Percentiles rank a stretch among this genome's conserved stretches.
phyloP scores from a whole-genome alignment of 2,888 invertebrate genomes.

The Drymonia ruficornis region DNA sequence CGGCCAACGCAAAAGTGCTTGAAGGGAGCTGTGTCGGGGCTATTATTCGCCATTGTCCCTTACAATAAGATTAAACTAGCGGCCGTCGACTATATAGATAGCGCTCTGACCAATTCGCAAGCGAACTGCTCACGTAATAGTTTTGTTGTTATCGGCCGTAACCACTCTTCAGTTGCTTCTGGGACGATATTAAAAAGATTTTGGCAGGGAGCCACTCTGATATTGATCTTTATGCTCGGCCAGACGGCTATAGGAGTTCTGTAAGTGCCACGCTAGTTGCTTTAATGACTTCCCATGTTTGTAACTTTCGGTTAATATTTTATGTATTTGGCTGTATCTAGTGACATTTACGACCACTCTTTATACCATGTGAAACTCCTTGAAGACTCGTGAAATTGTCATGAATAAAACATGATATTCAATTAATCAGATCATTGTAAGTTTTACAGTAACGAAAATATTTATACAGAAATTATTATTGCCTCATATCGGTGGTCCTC shows the following conservation, averaged over 20 bases:
- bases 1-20: slow-evolving; percentile 72
- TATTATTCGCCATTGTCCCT: slow-evolving; percentile 75
- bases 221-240: slow-evolving; percentile 83
- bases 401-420: background rate
- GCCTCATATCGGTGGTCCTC: too few species aligned
- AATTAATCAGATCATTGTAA: background rate
- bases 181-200: slow-evolving; percentile 83
- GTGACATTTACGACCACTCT: slow-evolving; percentile 62
- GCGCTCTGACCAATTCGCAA: slow-evolving; percentile 68
- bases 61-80: slow-evolving; percentile 78
- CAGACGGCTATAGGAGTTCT: slow-evolving; percentile 77
- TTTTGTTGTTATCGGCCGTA: slow-evolving; percentile 81
- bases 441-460: too few species aligned
- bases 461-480: too few species aligned
- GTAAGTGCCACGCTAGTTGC: slow-evolving; percentile 75
- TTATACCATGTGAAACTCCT: slow-evolving; percentile 45
- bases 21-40: slow-evolving; percentile 62
- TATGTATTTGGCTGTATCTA: slow-evolving; percentile 61
- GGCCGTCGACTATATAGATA: slow-evolving; percentile 60
- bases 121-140: slow-evolving; percentile 74
- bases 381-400: slow-evolving; percentile 19
- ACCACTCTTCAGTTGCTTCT: slow-evolving; percentile 77
- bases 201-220: slow-evolving; percentile 80
- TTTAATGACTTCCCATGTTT: slow-evolving; percentile 83
- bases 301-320: slow-evolving; percentile 72